Base-by-base conservation (phyloP, 1,140 invertebrate genomes). In the Brachionus asplanchnoidis region DNA sequence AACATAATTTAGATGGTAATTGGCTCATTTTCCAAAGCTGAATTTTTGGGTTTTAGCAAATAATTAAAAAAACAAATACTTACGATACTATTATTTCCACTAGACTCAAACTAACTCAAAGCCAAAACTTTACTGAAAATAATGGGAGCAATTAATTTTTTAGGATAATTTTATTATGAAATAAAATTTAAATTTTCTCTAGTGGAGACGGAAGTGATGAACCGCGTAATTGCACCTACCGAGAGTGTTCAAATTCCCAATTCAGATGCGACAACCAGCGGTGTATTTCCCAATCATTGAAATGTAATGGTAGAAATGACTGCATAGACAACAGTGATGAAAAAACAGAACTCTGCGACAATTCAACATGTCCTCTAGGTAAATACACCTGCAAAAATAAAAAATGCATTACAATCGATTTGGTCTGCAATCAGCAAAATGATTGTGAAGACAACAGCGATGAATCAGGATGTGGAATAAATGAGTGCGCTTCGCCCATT, bases 211-310 rank as follows among this genome's bases (percentile, higher is more conserved):
- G 87, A 53, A 87, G 86, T 42, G 87, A 88, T 86, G 87, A 88
- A 85, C 87, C 86, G 3, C 87, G 9, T 40, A 60, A 60, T 60
- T 80, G 77, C 60, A 77, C 73, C 9, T 77, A 26, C 20, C n/a
- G 42, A 28, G 65, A 77, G 28, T 44, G 50, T 20, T 17, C 65
- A 46, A 44, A 11, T 20, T 65, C 83, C 17, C 17, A 77, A 77
- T 88, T 88, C 73, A 85, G 87, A 84, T 90, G 89, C 86, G 53
- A 40, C 7, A 85, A 85, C 28, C 96, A 96, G 1, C 94, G 87
- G 93, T 99, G 97, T 89, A 97, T 99, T 82, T 92, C 97, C n/a
- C 93, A 94, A 42, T 94, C 95, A 56, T 99, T 97, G 96, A 95
- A 95, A 87, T 98, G 97, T 88, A 96, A 98, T 87, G 88, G 88